phyloP scores from a whole-genome alignment of 2,113 vertebrate genomes.

The Brevimyrus niger region DNA sequence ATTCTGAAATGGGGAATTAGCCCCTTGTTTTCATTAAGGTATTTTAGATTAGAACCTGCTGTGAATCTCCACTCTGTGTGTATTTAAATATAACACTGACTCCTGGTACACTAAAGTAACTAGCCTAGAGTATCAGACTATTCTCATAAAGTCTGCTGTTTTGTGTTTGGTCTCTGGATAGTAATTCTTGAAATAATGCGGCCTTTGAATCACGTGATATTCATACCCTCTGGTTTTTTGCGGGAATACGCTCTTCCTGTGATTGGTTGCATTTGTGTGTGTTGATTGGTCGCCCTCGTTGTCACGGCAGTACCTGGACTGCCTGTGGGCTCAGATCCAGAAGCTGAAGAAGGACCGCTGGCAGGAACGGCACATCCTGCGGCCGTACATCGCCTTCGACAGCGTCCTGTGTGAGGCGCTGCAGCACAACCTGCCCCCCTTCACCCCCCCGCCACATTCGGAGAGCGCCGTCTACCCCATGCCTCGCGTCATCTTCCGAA shows the following conservation, averaged over 20 bases:
- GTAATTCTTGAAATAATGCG: background rate
- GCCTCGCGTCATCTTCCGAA: slow-evolving; percentile 86
- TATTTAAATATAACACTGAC: background rate
- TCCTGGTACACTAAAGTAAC: background rate
- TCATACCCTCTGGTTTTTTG: background rate
- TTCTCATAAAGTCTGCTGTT: background rate
- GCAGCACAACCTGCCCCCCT: slow-evolving; percentile 96
- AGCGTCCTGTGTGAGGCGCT: slow-evolving; percentile 93
- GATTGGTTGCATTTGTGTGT: background rate
- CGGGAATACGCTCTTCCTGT: background rate
- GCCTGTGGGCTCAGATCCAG: slow-evolving; percentile 96
- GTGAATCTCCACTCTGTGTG: background rate
- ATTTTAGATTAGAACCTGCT: background rate
- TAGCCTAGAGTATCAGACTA: background rate
- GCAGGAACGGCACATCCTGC: slow-evolving; percentile 92
- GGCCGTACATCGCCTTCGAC: slow-evolving; percentile 95
- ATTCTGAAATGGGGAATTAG: background rate
- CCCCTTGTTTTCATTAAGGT: background rate
- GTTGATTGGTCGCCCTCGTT: too few relatives aligned
- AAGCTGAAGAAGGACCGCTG: slow-evolving; percentile 95
- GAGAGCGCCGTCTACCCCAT: slow-evolving; percentile 82
- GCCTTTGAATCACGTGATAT: background rate
- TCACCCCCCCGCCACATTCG: slow-evolving; percentile 87
- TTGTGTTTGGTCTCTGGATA: background rate
- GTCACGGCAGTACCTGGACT: slow-evolving; percentile 83